Evolutionary conservation across 2,113 vertebrate genomes (phyloP).

Genomic region (Bostrychus sinensis): DNA sequence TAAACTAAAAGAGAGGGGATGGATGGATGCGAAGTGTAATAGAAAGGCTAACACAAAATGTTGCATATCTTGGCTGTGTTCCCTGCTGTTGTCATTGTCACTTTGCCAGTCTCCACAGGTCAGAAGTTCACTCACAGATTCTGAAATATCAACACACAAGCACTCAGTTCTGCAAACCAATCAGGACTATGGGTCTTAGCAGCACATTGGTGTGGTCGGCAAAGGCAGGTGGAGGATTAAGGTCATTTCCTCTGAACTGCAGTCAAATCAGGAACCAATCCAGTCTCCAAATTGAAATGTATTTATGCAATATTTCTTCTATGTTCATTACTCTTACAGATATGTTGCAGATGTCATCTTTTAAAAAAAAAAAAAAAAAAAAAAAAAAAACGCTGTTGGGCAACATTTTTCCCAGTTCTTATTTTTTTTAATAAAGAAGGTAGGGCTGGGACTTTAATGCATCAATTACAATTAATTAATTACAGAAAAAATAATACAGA

Average conservation of each 20-base stretch:
- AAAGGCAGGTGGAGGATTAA: constrained; percentile 65
- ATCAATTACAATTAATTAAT: too few relatives aligned
- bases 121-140: constrained; percentile 34
- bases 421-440: too few relatives aligned
- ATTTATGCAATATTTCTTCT: constrained; percentile 8
- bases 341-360: too few relatives aligned
- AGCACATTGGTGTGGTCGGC: constrained; percentile 5
- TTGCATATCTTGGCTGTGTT: constrained; percentile 48
- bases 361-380: too few relatives aligned
- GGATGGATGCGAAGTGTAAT: constrained; percentile 37
- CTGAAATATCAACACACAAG: constrained; percentile 17
- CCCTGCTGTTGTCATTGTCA: constrained; percentile 36
- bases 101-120: constrained; percentile 39
- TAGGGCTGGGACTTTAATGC: too few relatives aligned
- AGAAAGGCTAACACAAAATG: constrained; percentile 23
- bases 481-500: too few relatives aligned
- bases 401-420: too few relatives aligned
- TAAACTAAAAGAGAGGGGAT: neutral
- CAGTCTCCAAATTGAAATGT: constrained; percentile 44
- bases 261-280: constrained; percentile 51
- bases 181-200: constrained; percentile 6
- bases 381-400: too few relatives aligned
- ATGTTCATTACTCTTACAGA: too few relatives aligned
- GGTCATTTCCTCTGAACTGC: constrained; percentile 66
- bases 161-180: constrained; percentile 25